Conservation (phyloP, 2,113 vertebrate genomes). For the Corvus hawaiiensis region DNA sequence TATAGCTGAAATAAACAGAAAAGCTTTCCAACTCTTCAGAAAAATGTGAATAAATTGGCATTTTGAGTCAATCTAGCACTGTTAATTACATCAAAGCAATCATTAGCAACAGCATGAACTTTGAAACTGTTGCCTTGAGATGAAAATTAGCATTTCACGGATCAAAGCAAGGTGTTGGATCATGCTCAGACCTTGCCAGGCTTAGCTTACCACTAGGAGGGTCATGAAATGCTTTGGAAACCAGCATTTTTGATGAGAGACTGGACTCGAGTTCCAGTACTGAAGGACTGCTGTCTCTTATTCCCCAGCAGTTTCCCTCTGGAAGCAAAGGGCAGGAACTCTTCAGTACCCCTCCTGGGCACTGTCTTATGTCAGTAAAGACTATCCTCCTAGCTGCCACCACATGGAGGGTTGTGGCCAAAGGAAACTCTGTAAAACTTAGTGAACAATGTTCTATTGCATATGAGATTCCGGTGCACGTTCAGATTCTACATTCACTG, state of each 20-base stretch:
- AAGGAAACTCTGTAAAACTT: background rate
- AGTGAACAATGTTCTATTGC: background rate
- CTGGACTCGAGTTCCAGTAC: rapidly evolving
- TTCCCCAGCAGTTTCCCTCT: background rate
- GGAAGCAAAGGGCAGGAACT: background rate
- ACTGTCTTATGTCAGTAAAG: background rate
- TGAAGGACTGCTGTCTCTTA: background rate
- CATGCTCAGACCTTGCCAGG: background rate
- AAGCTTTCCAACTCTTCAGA: background rate
- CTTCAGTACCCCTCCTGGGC: background rate
- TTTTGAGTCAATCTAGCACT: background rate
- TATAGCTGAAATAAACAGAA: background rate
- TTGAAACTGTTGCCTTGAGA: background rate
- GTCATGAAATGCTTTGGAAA: background rate
- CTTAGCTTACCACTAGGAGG: background rate
- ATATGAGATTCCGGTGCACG: background rate
- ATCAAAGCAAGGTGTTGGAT: background rate
- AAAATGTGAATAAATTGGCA: background rate
- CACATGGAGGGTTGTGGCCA: background rate
- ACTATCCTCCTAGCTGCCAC: background rate
- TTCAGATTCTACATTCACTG: background rate
- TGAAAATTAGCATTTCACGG: background rate
- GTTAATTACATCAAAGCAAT: background rate
- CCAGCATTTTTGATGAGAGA: background rate
- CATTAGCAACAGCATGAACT: background rate